phyloP scores from a whole-genome alignment of 2,113 vertebrate species.

The Opisthocomus hoazin region DNA sequence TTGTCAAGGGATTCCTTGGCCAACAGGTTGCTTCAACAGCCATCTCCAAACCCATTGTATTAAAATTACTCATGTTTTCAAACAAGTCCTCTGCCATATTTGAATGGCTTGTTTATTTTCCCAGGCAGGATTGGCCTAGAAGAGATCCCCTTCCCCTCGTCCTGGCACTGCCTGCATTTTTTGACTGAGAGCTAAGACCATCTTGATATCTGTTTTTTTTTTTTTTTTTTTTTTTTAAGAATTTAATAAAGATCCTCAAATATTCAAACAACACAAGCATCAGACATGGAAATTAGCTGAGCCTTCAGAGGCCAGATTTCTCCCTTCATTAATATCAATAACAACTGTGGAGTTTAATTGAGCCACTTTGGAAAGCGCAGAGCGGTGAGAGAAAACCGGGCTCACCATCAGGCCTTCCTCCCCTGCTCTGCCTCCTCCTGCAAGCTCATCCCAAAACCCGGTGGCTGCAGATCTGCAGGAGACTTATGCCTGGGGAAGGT shows the following conservation, averaged over 20 bases:
- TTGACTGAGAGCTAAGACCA: not conserved
- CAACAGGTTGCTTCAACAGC: not conserved
- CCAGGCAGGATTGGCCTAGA: not conserved
- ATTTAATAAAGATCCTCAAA: not conserved
- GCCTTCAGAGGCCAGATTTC: not conserved
- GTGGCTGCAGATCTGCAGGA: not conserved
- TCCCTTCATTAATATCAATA: not conserved
- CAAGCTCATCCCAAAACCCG: rapidly evolving
- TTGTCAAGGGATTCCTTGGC: not conserved
- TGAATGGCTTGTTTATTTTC: not conserved
- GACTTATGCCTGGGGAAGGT: rapidly evolving
- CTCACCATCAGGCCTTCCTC: rapidly evolving
- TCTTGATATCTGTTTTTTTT: not conserved
- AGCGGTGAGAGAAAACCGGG: not conserved
- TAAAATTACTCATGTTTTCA: rapidly evolving
- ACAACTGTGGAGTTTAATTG: not conserved
- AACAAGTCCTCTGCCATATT: not conserved
- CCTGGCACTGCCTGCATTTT: rapidly evolving
- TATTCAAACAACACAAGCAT: not conserved
- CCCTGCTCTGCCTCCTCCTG: not conserved
- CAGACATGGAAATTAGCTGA: not conserved
- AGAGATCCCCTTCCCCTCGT: not conserved
- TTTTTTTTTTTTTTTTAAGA: not conserved
- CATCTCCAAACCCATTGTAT: not conserved
- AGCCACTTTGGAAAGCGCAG: not conserved